These are phyloP conservation scores for Otolemur garnettii DNA, from an alignment of 2,113 vertebrate genomes.

Conservation along the genomic window DNA sequence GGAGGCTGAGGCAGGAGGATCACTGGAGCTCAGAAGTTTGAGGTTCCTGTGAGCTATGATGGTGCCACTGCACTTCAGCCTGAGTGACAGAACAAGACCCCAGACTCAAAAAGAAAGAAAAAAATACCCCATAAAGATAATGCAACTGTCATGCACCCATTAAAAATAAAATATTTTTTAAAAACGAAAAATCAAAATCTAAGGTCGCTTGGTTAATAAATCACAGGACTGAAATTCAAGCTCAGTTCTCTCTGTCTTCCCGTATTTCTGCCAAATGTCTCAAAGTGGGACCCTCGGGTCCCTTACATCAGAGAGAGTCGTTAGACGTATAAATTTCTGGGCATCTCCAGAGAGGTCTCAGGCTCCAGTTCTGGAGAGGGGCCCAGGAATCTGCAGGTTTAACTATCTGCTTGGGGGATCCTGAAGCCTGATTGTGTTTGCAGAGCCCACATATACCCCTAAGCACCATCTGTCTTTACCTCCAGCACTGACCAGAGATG, in stretches of 20 bases:
- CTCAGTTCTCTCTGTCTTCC: not conserved
- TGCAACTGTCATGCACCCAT: too few relatives aligned
- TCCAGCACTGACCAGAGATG: slow-evolving; percentile 72
- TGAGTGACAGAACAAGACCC: not conserved
- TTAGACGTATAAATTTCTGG: not conserved
- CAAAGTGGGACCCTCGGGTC: not conserved
- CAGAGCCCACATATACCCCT: not conserved
- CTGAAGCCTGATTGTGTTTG: not conserved
- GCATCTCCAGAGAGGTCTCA: not conserved
- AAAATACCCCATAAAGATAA: too few relatives aligned
- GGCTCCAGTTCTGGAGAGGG: not conserved
- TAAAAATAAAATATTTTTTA: too few relatives aligned
- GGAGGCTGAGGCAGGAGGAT: not conserved
- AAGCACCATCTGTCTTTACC: slow-evolving; percentile 14
- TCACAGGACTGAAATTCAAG: not conserved
- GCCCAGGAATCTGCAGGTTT: not conserved
- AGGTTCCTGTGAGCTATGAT: not conserved
- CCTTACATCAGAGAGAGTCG: not conserved
- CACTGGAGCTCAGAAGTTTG: not conserved
- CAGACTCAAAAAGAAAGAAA: not conserved
- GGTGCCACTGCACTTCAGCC: not conserved
- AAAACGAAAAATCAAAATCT: not conserved
- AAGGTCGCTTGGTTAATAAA: not conserved
- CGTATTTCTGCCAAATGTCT: not conserved
- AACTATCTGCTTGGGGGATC: not conserved